A percentile compares a stretch with the other conserved stretches of the same genome.
Conservation (phyloP, 1,140 invertebrate genomes). For the Aphelinus atriplicis region DNA sequence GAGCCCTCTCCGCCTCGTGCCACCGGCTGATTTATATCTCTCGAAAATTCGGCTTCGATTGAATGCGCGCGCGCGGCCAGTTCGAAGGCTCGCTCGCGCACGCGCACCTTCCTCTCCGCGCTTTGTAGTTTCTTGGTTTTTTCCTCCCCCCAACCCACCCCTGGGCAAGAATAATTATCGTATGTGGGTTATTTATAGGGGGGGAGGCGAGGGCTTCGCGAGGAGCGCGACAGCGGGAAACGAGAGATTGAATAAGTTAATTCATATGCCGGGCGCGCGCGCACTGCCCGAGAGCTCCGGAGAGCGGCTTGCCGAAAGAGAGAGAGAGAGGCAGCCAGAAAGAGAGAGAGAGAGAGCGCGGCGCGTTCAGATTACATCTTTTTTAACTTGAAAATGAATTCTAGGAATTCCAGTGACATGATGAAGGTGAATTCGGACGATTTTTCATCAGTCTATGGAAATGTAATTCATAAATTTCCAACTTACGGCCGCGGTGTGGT, state of each 20-base stretch:
- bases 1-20: neutral
- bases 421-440: neutral
- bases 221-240: too few species aligned
- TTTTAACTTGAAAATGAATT: neutral
- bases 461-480: too few species aligned
- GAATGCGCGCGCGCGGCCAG: constrained; percentile 24
- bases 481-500: too few species aligned
- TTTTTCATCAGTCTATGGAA: constrained; percentile 2
- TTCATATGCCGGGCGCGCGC: neutral
- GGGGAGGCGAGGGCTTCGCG: neutral
- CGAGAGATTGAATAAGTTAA: constrained; percentile 17
- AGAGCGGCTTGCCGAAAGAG: too few species aligned
- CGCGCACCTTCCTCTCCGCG: too few species aligned
- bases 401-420: too few species aligned
- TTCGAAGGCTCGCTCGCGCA: constrained; percentile 41
- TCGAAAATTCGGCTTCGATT: constrained; percentile 36
- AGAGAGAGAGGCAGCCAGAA: too few species aligned
- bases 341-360: too few species aligned
- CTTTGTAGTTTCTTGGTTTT: too few species aligned
- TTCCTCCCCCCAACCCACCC: too few species aligned
- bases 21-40: constrained; percentile 52
- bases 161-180: constrained; percentile 12
- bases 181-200: constrained; percentile 4
- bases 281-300: too few species aligned
- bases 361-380: too few species aligned